Conservation (phyloP, 2,113 vertebrate species). For the Microcebus ravelobensis region DNA sequence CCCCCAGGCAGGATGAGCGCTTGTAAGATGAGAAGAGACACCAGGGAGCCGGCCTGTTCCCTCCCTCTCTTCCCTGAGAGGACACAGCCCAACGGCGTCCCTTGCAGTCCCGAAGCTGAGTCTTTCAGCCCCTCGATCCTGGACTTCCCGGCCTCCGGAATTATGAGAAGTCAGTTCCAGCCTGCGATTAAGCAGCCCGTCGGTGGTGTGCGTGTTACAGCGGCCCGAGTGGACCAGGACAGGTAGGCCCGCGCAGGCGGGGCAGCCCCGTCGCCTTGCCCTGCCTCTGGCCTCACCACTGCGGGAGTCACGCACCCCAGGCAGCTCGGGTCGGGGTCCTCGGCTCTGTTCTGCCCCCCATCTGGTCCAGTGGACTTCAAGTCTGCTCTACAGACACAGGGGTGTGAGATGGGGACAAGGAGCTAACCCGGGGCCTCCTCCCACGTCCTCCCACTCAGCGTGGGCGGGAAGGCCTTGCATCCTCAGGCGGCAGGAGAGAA, state of each 20-base stretch:
- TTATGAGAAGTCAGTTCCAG: neutral
- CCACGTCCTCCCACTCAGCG: neutral
- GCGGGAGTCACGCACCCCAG: neutral
- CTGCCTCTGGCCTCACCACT: too few species aligned
- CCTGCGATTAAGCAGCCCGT: neutral
- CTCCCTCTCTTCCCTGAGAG: neutral
- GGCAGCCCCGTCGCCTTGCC: neutral
- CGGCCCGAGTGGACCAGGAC: too few species aligned
- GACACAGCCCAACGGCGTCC: accelerated
- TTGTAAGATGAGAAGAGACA: neutral
- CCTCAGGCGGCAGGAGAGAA: accelerated
- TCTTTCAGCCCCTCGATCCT: neutral
- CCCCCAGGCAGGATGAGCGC: neutral
- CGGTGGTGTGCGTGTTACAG: neutral
- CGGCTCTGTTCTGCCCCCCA: accelerated
- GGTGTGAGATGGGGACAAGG: too few species aligned
- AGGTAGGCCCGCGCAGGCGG: accelerated
- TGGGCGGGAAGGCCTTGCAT: neutral
- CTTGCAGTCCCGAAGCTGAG: neutral
- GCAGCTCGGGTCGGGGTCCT: too few species aligned
- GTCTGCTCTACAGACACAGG: too few species aligned
- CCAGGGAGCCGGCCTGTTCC: neutral
- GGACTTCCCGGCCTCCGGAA: neutral
- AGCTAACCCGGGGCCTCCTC: neutral
- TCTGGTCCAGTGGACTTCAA: neutral